Evolutionary conservation across 92 coral and sea anemone genomes (phyloP), one percentile per base, ranked within the genome.

Genomic region (Virgularia gustaviana): DNA sequence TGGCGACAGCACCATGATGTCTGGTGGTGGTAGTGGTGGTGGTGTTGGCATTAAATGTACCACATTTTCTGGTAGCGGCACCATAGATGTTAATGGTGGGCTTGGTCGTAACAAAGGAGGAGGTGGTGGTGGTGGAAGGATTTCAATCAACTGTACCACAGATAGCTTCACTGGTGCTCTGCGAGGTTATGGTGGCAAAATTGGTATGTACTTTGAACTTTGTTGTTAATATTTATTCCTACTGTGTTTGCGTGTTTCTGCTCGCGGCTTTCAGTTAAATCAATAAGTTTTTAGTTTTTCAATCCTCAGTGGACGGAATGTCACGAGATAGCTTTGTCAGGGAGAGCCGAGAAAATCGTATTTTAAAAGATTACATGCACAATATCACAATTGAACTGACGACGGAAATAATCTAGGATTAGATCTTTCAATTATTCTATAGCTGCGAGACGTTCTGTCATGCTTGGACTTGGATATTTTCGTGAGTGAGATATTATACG

Each of bases 21-120:
- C 73, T 1, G 73, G 73, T 31, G 73, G 73, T 0, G 73, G 73
- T 12, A 66, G 73, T 30, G 73, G 73, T 39, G 73, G 73, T 3
- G 73, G 73, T 16, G 29, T 66, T 19, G 73, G 57, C 36, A 43
- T 66, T 35, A 23, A 44, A 19, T 66, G 73, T 43, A 28, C 2
- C 0, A 28, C 37, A 13, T 28, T 66, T 0, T 9, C 39, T 10
- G 73, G 73, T 25, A 15, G 1, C 12, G 73, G 73, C 13, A 16
- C 27, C 12, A 13, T 66, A 6, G 58, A 42, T 24, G 73, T 27
- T 16, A 33, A 36, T 31, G 73, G 73, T 37, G 73, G 73, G 4
- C 22, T 66, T 25, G 73, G 73, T 15, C 37, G 57, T 13, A 66
- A 66, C 32, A 9, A 28, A 11, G 73, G 73, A 5, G 73, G 73